A percentile compares a stretch with the other conserved stretches of the same genome.
Conservation (phyloP, 92 coral and sea anemone genomes). For the Nematostella vectensis region DNA sequence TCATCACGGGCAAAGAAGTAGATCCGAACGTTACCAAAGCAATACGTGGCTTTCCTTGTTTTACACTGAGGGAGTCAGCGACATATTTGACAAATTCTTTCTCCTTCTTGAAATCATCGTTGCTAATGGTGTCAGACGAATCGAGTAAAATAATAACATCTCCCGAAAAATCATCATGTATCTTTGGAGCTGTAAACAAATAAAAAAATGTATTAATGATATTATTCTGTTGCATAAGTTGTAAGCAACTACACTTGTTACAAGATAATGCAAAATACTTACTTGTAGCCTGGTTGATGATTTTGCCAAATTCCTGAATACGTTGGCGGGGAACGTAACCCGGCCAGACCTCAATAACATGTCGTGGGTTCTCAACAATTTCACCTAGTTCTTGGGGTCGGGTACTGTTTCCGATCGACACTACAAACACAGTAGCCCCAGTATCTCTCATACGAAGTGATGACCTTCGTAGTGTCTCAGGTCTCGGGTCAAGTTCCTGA, state of each 20-base stretch:
- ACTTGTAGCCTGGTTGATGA: too few species aligned
- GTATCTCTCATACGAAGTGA: constrained; percentile 20
- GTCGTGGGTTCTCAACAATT: constrained; percentile 31
- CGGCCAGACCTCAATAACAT: too few species aligned
- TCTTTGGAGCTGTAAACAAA: constrained; percentile 12
- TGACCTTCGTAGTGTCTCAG: constrained; percentile 18
- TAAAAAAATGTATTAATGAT: neutral
- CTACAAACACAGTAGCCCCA: constrained; percentile 42
- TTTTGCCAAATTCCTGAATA: too few species aligned
- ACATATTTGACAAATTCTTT: constrained; percentile 54
- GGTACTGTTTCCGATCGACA: constrained; percentile 54
- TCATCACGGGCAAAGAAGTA: constrained; percentile 18
- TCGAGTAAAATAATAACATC: constrained; percentile 54
- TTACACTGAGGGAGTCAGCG: constrained; percentile 42
- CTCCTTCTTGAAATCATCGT: constrained; percentile 33
- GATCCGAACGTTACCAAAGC: constrained; percentile 64
- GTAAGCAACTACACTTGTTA: too few species aligned
- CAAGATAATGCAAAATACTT: too few species aligned
- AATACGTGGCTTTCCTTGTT: constrained; percentile 56
- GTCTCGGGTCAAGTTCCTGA: constrained; percentile 10
- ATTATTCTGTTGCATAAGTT: too few species aligned
- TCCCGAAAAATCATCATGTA: constrained; percentile 4
- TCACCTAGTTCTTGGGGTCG: constrained; percentile 32
- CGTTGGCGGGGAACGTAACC: too few species aligned
- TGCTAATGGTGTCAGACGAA: constrained; percentile 50